Evolutionary conservation across 2,888 invertebrate genomes (phyloP).

Genomic region (Osmoderma eremita): DNA sequence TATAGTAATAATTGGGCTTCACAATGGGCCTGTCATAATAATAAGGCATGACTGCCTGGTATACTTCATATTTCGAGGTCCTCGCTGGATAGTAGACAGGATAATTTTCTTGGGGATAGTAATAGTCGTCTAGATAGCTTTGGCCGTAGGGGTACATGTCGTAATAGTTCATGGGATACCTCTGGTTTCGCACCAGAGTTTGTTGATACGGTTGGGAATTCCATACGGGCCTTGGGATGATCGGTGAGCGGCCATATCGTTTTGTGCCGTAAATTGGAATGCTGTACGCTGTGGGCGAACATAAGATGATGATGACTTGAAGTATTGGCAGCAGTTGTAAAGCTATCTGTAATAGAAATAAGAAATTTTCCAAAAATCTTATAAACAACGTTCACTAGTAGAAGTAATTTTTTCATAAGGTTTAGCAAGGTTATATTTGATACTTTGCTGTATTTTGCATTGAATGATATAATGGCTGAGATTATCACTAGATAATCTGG

Average conservation of each 20-base stretch:
- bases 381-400: too few species aligned
- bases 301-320: conserved; percentile 57
- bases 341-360: conserved; percentile 55
- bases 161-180: conserved; percentile 65
- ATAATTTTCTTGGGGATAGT: conserved; percentile 57
- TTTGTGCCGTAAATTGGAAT: conserved; percentile 63
- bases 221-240: conserved; percentile 43
- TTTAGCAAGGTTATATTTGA: too few species aligned
- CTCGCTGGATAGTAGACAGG: conserved; percentile 62
- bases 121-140: conserved; percentile 67
- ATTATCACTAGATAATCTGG: too few species aligned
- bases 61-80: conserved; percentile 64
- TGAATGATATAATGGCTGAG: too few species aligned
- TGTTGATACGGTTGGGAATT: conserved; percentile 54
- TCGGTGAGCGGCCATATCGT: conserved; percentile 57
- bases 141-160: conserved; percentile 65
- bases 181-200: conserved; percentile 56
- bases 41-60: conserved; percentile 63
- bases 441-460: too few species aligned
- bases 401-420: too few species aligned
- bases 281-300: conserved; percentile 51
- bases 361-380: too few species aligned
- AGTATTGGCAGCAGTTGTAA: conserved; percentile 55
- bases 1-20: conserved; percentile 61
- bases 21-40: conserved; percentile 62